Evolutionary conservation across 2,113 vertebrate species (phyloP).

Genomic region (Corythaixoides concolor): DNA sequence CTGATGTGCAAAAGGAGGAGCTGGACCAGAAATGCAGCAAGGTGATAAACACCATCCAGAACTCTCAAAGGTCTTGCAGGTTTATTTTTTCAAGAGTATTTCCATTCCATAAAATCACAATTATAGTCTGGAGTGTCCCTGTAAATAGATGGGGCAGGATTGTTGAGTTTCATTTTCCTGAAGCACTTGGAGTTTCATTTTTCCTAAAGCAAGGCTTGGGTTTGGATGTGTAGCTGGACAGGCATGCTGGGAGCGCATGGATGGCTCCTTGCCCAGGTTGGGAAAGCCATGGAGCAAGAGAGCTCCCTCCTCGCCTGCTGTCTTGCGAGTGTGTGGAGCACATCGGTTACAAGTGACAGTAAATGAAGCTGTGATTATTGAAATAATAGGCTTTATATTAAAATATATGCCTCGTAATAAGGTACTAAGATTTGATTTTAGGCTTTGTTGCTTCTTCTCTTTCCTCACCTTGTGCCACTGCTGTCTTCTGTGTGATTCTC

Average conservation of each 20-base stretch:
- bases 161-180: not conserved
- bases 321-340: not conserved
- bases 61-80: not conserved
- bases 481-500: not conserved
- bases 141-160: not conserved
- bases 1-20: not conserved
- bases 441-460: not conserved
- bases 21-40: not conserved
- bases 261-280: not conserved
- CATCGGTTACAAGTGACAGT: not conserved
- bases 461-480: not conserved
- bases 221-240: not conserved
- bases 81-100: not conserved
- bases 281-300: not conserved
- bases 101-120: not conserved
- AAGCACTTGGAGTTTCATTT: too few relatives aligned
- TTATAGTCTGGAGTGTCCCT: accelerated
- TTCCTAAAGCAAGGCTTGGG: not conserved
- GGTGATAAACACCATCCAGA: not conserved
- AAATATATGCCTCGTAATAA: not conserved
- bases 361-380: not conserved
- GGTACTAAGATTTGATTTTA: not conserved
- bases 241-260: not conserved
- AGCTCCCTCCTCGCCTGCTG: accelerated
- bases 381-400: not conserved